Conservation (phyloP, 2,888 invertebrate species). For the Acanthosoma haemorrhoidale region DNA sequence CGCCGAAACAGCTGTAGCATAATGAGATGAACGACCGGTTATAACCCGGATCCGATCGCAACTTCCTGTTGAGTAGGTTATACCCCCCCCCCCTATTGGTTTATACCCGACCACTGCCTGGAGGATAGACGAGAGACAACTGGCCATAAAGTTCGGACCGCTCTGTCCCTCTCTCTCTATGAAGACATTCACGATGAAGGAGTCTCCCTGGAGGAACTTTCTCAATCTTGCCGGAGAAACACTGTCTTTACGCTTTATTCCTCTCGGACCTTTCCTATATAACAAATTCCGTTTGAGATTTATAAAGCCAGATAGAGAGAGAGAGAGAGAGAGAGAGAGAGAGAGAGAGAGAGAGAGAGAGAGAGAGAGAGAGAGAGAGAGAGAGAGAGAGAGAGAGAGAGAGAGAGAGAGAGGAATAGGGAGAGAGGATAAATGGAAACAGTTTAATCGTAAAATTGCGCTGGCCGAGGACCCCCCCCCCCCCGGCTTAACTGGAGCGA, state of each 20-base stretch:
- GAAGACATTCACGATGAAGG: background rate
- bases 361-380: slow-evolving; percentile 14
- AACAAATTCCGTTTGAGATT: background rate
- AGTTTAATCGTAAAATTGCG: background rate
- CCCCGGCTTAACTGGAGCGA: no score
- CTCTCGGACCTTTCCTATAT: background rate
- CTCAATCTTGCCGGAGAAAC: background rate
- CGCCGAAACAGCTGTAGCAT: no score
- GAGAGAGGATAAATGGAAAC: no score
- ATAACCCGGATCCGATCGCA: no score
- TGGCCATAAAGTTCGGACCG: background rate
- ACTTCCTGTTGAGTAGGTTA: no score
- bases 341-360: slow-evolving; percentile 20
- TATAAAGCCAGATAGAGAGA: background rate
- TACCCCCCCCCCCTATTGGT: no score
- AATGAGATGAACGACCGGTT: no score
- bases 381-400: no score
- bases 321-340: slow-evolving; percentile 20
- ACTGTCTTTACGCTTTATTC: background rate
- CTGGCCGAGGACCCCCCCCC: no score
- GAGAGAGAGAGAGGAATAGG: no score
- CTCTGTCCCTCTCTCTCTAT: background rate
- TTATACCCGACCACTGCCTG: no score
- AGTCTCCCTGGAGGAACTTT: background rate
- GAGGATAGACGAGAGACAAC: no score